Percentiles rank a stretch among this genome's conserved stretches.
Evolutionary conservation across 2,888 invertebrate species (phyloP).

Genomic region (Exocentrus adspersus): DNA sequence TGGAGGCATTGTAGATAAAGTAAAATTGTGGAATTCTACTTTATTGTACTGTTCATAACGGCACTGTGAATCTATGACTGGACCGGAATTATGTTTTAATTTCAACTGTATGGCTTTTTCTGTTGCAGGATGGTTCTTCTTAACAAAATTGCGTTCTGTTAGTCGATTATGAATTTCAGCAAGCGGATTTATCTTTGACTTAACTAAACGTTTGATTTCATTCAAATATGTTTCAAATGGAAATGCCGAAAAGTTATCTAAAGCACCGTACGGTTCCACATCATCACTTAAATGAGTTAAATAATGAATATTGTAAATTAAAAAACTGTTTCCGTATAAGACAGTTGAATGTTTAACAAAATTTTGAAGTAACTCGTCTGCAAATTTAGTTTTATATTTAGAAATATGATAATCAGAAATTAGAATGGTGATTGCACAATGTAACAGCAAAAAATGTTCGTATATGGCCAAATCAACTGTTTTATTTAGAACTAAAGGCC

Average conservation of each 20-base stretch:
- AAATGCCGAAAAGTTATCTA: constrained; percentile 35
- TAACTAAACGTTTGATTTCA: constrained; percentile 25
- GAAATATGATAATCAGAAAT: constrained; percentile 2
- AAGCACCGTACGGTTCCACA: constrained; percentile 27
- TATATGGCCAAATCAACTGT: not conserved
- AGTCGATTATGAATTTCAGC: too few species aligned
- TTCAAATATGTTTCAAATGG: constrained; percentile 36
- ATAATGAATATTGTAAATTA: constrained; percentile 35
- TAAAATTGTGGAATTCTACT: constrained; percentile 2
- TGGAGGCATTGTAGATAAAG: not conserved
- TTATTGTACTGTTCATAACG: constrained; percentile 3
- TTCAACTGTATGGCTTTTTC: not conserved
- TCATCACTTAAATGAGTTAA: constrained; percentile 38
- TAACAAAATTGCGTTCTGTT: too few species aligned
- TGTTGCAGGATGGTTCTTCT: too few species aligned
- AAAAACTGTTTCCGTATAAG: constrained; percentile 6
- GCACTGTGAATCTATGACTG: too few species aligned
- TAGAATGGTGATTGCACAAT: constrained; percentile 3
- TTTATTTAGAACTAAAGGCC: not conserved
- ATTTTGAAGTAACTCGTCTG: not conserved
- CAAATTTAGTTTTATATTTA: constrained; percentile 1
- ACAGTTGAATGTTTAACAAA: constrained; percentile 4
- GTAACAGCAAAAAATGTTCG: constrained; percentile 2
- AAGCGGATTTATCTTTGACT: constrained; percentile 25
- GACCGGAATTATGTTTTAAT: constrained; percentile 8